Percentiles rank a stretch among this genome's conserved stretches.
These are phyloP conservation scores for Eristalis intricaria DNA, from an alignment of 2,888 invertebrate genomes.

Conservation along the genomic window DNA sequence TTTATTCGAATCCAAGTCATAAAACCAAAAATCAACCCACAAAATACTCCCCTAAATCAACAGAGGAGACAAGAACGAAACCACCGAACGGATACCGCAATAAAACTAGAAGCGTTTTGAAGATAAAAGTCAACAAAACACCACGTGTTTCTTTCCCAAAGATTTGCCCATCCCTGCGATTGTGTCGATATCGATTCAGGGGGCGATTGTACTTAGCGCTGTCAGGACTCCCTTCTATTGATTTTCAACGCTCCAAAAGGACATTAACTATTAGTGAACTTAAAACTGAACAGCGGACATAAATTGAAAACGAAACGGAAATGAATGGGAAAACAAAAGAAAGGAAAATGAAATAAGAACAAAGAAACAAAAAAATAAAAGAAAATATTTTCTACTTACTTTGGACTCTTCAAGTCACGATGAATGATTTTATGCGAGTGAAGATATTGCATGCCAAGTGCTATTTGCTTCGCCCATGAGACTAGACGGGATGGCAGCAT, in stretches of 20 bases:
- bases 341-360: neutral
- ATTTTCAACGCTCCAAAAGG: neutral
- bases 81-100: neutral
- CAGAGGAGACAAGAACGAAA: neutral
- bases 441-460: conserved; percentile 97
- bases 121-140: neutral
- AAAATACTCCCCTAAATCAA: conserved; percentile 13
- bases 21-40: neutral
- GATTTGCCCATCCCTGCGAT: neutral
- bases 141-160: neutral
- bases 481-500: conserved; percentile 93
- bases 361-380: neutral
- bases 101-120: neutral
- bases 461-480: conserved; percentile 97
- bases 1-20: neutral
- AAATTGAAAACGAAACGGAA: neutral
- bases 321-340: neutral
- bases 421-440: conserved; percentile 98
- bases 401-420: conserved; percentile 98
- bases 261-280: neutral
- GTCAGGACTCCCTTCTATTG: neutral
- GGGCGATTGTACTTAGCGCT: neutral
- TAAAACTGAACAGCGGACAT: neutral
- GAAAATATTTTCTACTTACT: conserved; percentile 86
- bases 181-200: conserved; percentile 25